A percentile compares a stretch with the other conserved stretches of the same genome.
phyloP scores from a whole-genome alignment of 2,113 vertebrate species.

The Monopterus albus region DNA sequence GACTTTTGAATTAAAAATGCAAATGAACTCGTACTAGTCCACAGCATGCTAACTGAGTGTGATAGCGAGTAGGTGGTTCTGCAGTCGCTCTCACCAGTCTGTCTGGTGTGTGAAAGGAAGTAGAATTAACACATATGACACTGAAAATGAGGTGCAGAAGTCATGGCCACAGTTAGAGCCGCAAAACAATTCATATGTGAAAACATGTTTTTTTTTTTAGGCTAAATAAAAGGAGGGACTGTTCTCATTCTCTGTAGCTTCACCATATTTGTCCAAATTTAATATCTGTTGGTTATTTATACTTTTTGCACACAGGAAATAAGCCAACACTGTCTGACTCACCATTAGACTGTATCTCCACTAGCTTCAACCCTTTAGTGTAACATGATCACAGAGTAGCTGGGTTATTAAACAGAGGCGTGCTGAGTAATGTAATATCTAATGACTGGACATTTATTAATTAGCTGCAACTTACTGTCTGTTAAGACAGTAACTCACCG shows the following conservation, averaged over 20 bases:
- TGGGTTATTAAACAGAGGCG: neutral
- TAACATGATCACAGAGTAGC: neutral
- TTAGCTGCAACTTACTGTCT: no score
- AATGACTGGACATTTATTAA: neutral
- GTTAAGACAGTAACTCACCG: no score
- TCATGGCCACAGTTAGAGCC: neutral
- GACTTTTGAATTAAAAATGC: neutral
- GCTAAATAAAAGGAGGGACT: neutral
- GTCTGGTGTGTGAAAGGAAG: slow-evolving; percentile 48
- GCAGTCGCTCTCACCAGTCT: slow-evolving; percentile 18
- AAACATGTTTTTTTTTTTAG: neutral
- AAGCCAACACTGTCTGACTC: neutral
- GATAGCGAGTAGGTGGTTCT: slow-evolving; percentile 35
- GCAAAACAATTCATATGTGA: neutral
- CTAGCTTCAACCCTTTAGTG: neutral
- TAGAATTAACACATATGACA: slow-evolving; percentile 20
- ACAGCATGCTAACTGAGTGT: neutral
- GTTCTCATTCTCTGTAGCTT: neutral
- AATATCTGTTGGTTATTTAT: slow-evolving; percentile 5
- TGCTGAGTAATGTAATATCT: neutral
- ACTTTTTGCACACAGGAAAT: slow-evolving; percentile 33
- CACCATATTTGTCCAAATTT: neutral
- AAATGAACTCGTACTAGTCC: slow-evolving; percentile 5
- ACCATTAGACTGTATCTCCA: neutral
- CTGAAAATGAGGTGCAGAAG: slow-evolving; percentile 9